Base-by-base conservation (phyloP, 1,140 invertebrate species). In the Daktulosphaira vitifoliae region DNA sequence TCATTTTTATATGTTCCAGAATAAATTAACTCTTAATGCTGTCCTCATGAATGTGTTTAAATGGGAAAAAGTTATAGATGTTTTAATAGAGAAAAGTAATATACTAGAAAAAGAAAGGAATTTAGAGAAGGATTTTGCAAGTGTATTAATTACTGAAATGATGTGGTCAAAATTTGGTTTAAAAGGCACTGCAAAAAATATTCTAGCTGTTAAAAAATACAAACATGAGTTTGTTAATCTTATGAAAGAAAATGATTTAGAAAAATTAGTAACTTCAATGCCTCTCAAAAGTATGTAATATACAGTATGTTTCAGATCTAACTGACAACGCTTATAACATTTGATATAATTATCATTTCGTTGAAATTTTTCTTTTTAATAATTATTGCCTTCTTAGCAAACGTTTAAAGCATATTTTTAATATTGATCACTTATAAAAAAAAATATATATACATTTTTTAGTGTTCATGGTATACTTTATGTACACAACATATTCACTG, bases 91-190 rank as follows among this genome's bases (percentile, higher is more conserved):
- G 68, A 75, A 79, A 67, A 81, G 79, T 56, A 72, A 79, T 71
- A 75, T 88, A 65, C 75, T 90, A 37, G 74, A 80, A 66, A 84
- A 85, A 65, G 84, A 88, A 72, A 74, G 81, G 20, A 77, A 81
- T 51, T 77, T 90, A 67, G 81, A 90, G 72, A 77, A 79, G 2
- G 82, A 81, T 76, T 73, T 93, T 51, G 83, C 86, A 1, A 82
- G 80, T 75, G 78, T 92, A 70, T 76, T 92, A 6, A 83, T 91
- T 66, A 84, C 87, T 37, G 90, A 93, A 75, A 75, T 91, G 23
- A 73, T 93, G 16, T 89, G 86, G 80, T 88, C 88, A 44, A 86
- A 88, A 76, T 80, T 81, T 73, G 65, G 71, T n/a, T 75, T 92
- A 13, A 78, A 80, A 56, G 79, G 81, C 15, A 18, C 22, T 18